Percentiles rank a stretch among this genome's conserved stretches.
phyloP scores from a whole-genome alignment of 2,888 invertebrate genomes.

The Baronia brevicornis region DNA sequence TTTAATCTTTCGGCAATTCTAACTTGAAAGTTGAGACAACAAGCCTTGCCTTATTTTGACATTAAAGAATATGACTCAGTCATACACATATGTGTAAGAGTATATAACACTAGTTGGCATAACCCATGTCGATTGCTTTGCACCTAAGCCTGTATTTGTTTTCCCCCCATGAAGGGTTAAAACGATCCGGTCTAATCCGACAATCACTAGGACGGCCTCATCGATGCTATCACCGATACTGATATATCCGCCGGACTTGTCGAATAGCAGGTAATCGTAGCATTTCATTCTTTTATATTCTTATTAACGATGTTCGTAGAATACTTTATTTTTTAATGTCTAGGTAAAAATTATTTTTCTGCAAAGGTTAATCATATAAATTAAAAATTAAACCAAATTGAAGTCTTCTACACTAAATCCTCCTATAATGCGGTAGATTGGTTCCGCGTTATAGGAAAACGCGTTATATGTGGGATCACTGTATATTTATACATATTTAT shows the following conservation, averaged over 20 bases:
- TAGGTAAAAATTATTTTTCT: too few species aligned
- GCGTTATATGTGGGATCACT: too few species aligned
- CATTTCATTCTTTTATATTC: slow-evolving; percentile 17
- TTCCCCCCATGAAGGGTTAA: slow-evolving; percentile 63
- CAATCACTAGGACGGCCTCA: slow-evolving; percentile 72
- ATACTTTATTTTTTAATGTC: slow-evolving; percentile 12
- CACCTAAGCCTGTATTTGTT: slow-evolving; percentile 66
- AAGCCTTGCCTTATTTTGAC: slow-evolving; percentile 7
- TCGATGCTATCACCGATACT: slow-evolving; percentile 74
- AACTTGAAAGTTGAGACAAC: slow-evolving; percentile 5
- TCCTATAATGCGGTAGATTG: too few species aligned
- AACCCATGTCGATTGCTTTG: slow-evolving; percentile 51
- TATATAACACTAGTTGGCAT: slow-evolving; percentile 26
- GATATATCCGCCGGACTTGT: slow-evolving; percentile 72
- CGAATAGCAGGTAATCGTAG: slow-evolving; percentile 61
- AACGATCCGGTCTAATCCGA: slow-evolving; percentile 74
- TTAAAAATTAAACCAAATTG: slow-evolving; percentile 1
- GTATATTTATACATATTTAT: too few species aligned
- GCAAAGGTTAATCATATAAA: slow-evolving; percentile 1
- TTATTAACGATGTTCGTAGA: slow-evolving; percentile 13
- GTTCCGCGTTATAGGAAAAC: too few species aligned
- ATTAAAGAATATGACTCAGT: not conserved
- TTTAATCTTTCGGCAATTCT: slow-evolving; percentile 3
- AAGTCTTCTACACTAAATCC: too few species aligned
- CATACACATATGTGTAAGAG: slow-evolving; percentile 24